Evolutionary conservation across 2,113 vertebrate genomes (phyloP).

Genomic region (Galbula dea): DNA sequence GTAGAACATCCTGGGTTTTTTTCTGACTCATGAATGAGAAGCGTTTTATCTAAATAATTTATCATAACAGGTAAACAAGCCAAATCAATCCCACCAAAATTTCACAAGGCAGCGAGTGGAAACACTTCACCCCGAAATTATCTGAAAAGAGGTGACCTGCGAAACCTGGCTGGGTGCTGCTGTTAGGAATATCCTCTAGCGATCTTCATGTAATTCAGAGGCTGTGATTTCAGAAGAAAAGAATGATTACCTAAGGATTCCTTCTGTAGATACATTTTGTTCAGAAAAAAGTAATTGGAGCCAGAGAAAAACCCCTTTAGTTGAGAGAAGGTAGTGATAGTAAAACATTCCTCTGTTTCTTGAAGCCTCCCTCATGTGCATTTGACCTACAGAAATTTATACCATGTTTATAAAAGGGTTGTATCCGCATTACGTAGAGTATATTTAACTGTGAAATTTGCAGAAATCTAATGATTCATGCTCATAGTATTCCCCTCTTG

Average conservation of each 20-base stretch:
- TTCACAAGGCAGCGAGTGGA: not conserved
- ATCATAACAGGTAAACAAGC: not conserved
- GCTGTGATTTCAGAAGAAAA: slow-evolving; percentile 1
- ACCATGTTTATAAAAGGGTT: not conserved
- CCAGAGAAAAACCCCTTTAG: not conserved
- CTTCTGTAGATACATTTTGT: not conserved
- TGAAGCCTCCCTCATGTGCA: not conserved
- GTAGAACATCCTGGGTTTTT: not conserved
- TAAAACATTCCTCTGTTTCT: not conserved
- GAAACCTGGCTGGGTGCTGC: not conserved
- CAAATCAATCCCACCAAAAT: not conserved
- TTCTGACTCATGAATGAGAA: not conserved
- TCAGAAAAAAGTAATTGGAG: not conserved
- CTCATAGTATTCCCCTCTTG: not conserved
- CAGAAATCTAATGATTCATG: not conserved
- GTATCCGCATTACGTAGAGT: rapidly evolving
- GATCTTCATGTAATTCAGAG: not conserved
- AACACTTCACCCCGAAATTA: not conserved
- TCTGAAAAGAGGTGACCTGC: not conserved
- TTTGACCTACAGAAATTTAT: not conserved
- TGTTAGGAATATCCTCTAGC: not conserved
- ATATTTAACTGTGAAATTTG: not conserved
- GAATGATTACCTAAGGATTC: not conserved
- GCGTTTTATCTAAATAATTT: not conserved
- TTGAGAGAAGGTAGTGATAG: not conserved